These are phyloP conservation scores for Corythaeola cristata DNA, from an alignment of 2,113 vertebrate species.

Conservation along the genomic window DNA sequence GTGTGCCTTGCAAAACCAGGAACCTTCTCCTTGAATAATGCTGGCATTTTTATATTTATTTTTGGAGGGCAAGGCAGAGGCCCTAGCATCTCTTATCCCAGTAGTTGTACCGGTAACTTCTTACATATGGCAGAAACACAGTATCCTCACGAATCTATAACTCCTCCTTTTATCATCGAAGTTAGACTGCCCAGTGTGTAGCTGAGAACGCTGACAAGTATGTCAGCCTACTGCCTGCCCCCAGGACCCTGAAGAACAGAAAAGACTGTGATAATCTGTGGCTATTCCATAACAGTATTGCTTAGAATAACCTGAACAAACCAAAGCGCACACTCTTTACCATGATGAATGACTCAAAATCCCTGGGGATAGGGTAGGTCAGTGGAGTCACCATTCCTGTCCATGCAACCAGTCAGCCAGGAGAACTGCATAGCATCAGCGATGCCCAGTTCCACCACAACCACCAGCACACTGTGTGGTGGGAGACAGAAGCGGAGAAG, in stretches of 20 bases:
- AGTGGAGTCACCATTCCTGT: background rate
- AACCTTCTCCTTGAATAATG: background rate
- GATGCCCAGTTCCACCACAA: background rate
- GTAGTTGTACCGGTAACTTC: background rate
- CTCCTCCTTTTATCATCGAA: background rate
- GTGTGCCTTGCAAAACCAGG: background rate
- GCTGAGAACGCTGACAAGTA: background rate
- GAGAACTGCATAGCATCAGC: background rate
- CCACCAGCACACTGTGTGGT: background rate
- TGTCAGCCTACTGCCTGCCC: background rate
- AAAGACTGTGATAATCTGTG: background rate
- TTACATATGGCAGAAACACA: background rate
- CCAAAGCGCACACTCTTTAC: background rate
- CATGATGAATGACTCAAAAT: background rate
- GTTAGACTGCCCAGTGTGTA: background rate
- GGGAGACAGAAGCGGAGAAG: background rate
- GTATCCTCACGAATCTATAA: background rate
- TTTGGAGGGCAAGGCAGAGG: background rate
- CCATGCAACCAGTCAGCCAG: background rate
- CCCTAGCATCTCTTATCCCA: background rate
- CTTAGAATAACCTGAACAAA: background rate
- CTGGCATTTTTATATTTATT: background rate
- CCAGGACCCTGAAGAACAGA: background rate
- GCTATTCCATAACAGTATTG: background rate
- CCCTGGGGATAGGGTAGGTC: background rate